Evolutionary conservation across 2,113 vertebrate species (phyloP), one percentile per base, ranked within the genome.

Genomic region (Aepyceros melampus): DNA sequence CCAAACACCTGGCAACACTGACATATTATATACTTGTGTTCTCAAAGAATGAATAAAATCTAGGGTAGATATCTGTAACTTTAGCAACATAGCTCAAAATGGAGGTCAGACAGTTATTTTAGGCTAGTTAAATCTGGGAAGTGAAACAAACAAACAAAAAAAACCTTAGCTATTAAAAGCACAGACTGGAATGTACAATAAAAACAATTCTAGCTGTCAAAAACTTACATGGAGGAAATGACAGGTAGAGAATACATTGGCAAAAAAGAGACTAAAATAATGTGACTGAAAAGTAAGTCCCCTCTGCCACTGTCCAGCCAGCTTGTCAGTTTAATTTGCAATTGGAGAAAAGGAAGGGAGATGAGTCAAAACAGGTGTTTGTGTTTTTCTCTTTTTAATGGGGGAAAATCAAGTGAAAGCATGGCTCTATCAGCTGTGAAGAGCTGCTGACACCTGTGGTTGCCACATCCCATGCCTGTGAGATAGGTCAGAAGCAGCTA

Each of bases 311-410:
- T 40, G 64, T 86, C 94, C 95, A 96, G 76, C 33, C 81, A 58
- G 78, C 82, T 74, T 95, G 96, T 97, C 94, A 93, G 76, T 96
- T 97, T 90, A 88, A 95, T 97, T 97, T 97, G 91, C 82, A 36
- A 67, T 4, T 55, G 60, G 36, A 94, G 29, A 79, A 93, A 81
- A 95, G 40, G 47, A 64, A 96, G 49, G 49, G 16, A 71, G 51
- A 64, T 74, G 71, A 95, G 78, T 94, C 58, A 89, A 98, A 97
- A 96, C 90, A 92, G 76, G 94, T 86, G 89, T 58, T 97, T 96
- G 31, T 53, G 31, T 31, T 71, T 60, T 21, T n/a, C 5, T 56
- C 43, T 94, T 89, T 94, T 84, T 96, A 93, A 95, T 84, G 71
- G 89, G 58, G 29, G 19, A 56, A 90, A 94, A 95, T 56, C 58